Conservation (phyloP, 2,113 vertebrate genomes). For the Psittacus erithacus region DNA sequence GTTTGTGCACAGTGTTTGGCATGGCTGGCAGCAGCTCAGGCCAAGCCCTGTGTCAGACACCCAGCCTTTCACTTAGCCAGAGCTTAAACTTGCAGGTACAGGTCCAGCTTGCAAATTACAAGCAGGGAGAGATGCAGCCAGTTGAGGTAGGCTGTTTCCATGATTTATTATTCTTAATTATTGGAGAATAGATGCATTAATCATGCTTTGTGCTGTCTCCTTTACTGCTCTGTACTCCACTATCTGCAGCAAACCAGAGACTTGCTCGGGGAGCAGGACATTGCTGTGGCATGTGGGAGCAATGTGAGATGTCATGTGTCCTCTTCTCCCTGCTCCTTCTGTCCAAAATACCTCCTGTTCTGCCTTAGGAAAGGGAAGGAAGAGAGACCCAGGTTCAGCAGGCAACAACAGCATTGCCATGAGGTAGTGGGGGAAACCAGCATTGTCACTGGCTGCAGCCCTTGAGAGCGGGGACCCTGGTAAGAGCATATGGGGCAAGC, state of each 20-base stretch:
- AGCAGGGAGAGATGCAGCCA: not conserved
- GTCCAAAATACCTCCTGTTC: not conserved
- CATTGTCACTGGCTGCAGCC: not conserved
- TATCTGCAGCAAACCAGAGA: not conserved
- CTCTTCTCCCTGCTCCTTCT: not conserved
- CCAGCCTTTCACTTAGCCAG: not conserved
- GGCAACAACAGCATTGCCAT: accelerated
- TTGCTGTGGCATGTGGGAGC: not conserved
- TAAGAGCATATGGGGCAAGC: not conserved
- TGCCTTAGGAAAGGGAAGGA: not conserved
- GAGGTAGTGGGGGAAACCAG: accelerated
- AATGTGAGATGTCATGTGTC: not conserved
- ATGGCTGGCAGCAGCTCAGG: too few relatives aligned
- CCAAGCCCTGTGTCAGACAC: not conserved
- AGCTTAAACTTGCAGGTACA: accelerated
- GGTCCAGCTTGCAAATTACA: not conserved
- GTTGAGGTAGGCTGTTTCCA: not conserved
- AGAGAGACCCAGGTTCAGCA: not conserved
- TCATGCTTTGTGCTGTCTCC: not conserved
- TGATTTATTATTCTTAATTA: not conserved
- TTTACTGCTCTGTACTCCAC: not conserved
- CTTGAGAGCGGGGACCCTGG: not conserved
- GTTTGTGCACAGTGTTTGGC: not conserved
- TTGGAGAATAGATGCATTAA: not conserved
- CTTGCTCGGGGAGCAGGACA: accelerated